These are phyloP conservation scores for zebrafish (Danio rerio) DNA, from an alignment of 2,113 vertebrate species.

Conservation along the genomic window GRCz12tu NC_133178.1:11049501-11050000, in stretches of 20 bases:
- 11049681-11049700: background rate
- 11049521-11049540: background rate
- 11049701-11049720: background rate
- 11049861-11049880: no score
- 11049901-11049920: no score
- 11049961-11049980: no score
- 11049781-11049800: background rate
- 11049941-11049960: no score
- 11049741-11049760: background rate
- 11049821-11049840: background rate
- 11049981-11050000: no score
- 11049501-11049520: background rate
- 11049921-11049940: no score
- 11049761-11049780: background rate
- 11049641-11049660: background rate
- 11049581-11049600: background rate
- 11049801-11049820: background rate
- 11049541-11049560: background rate
- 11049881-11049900: no score
- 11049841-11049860: no score
- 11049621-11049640: background rate
- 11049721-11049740: conserved; percentile 16
- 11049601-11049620: background rate
- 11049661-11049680: background rate
- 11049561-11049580: background rate